Evolutionary conservation across 1,140 invertebrate species (phyloP).

Genomic region (Trichogramma pretiosum): DNA sequence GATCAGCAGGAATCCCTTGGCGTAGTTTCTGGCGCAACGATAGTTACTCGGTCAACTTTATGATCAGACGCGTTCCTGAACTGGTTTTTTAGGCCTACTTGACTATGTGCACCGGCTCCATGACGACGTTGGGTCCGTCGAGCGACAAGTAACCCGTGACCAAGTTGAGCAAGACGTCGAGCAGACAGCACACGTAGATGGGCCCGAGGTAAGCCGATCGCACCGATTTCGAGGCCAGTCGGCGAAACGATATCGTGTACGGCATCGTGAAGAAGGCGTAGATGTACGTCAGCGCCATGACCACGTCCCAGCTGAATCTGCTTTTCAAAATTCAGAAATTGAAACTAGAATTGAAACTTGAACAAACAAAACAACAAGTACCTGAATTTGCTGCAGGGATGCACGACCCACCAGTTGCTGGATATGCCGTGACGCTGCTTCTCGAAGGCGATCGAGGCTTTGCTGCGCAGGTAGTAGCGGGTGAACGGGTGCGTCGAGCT

Average conservation of each 20-base stretch:
- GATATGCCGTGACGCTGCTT: conserved; percentile 29
- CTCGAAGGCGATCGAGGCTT: conserved; percentile 28
- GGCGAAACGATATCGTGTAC: conserved; percentile 25
- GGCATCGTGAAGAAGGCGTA: conserved; percentile 29
- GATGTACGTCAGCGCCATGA: conserved; percentile 28
- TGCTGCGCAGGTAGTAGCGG: conserved; percentile 25
- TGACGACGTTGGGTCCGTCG: conserved; percentile 26
- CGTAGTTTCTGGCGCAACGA: conserved; percentile 30
- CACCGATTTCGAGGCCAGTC: conserved; percentile 18
- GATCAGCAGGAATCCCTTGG: conserved; percentile 25
- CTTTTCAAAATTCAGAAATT: background rate
- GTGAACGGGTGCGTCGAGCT: conserved; percentile 27
- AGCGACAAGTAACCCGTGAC: conserved; percentile 27
- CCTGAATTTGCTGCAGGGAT: conserved; percentile 31
- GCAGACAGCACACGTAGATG: conserved; percentile 21
- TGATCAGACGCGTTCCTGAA: too few species aligned
- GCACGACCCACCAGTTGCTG: conserved; percentile 31
- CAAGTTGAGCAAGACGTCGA: conserved; percentile 31
- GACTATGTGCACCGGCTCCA: conserved; percentile 23
- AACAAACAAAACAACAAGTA: conserved; percentile 2
- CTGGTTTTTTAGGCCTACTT: too few species aligned
- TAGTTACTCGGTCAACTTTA: too few species aligned
- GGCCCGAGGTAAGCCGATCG: conserved; percentile 16
- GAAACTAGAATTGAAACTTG: background rate
- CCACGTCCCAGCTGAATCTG: conserved; percentile 31